Base-by-base conservation (phyloP, 2,888 invertebrate species). In the Andricus curvator region DNA sequence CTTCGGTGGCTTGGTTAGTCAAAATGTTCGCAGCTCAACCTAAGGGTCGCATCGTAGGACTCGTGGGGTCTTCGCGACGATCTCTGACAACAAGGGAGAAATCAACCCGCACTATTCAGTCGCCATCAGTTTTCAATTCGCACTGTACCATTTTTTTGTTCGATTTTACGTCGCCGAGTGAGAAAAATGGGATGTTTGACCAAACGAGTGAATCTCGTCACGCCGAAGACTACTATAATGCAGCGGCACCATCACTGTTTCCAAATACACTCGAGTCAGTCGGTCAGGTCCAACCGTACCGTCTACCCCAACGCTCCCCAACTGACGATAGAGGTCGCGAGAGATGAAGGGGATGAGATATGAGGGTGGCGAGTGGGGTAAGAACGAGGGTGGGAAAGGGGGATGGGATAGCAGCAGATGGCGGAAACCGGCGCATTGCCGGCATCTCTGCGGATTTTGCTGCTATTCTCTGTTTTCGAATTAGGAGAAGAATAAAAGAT, bases 281-380 rank as follows among this genome's bases (percentile, higher is more conserved):
- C 79, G 80, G 76, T 79, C 78, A 78, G 82, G 78, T 84, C 79
- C 78, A 81, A 81, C 66, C 80, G 80, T 79, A 70, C 78, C 82
- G 81, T 81, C 81, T 78, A 83, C 81, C 83, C 85, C 85, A 87
- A 87, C 88, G 87, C 88, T 87, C 88, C 88, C 88, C 85, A 82
- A 85, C 87, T 83, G 84, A 85, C 85, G 85, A 83, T 85, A 85
- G 86, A 86, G 85, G 86, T 84, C 87, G 85, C 82, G 67, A 60
- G 78, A 82, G 84, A 77, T 81, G 82, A 64, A 82, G 80, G 84
- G 83, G 84, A 67, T 66, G 66, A 65, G 65, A 56, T 25, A 41
- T 79, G 60, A 62, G 37, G 62, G 20, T 60, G 41, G 60, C 56
- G 9, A 48, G 66, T 48, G 67, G 60, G 48, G 68, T 11, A 41